Base-by-base conservation (phyloP, 1,140 invertebrate species). In the Drosophila santomea region DNA sequence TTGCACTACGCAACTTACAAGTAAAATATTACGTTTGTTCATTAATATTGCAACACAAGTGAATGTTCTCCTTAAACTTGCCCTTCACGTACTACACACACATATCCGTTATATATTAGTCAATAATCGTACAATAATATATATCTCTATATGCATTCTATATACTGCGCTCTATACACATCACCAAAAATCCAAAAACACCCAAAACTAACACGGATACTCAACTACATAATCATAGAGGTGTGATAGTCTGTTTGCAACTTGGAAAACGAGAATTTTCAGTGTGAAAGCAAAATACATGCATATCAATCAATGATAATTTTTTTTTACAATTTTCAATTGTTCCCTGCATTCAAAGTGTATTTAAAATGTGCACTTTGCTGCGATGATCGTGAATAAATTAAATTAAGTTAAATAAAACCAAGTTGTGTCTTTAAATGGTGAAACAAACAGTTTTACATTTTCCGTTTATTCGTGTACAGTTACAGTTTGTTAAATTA, bases 311-410 rank as follows among this genome's bases (percentile, higher is more conserved):
- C 14, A 55, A 71, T 69, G 67, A 57, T 71, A 73, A 59, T 61
- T 50, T 38, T 50, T 38, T 60, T 43, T 57, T 89, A 89, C 84
- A 89, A 89, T 89, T 89, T 89, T 89, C 62, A 89, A 89, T 89
- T 89, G 84, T 89, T 89, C 84, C 84, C 84, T 89, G 84, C 84
- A 89, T 89, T 89, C 73, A 74, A 82, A 83, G 74, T 89, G 78
- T 72, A 89, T 75, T 66, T 68, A 82, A 64, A 72, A 75, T 73
- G 44, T 77, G 77, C 54, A 79, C 50, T 62, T 63, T 5, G 61
- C 61, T 75, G 74, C 47, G 71, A 81, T 59, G 41, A 57, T 36
- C 14, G 43, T 69, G 57, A 66, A 35, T 45, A 52, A 77, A 80
- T 43, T 41, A 47, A 36, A 60, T 59, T 23, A 51, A 8, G 14